phyloP scores from a whole-genome alignment of 2,888 invertebrate genomes.

The Cyclophora albipunctata region DNA sequence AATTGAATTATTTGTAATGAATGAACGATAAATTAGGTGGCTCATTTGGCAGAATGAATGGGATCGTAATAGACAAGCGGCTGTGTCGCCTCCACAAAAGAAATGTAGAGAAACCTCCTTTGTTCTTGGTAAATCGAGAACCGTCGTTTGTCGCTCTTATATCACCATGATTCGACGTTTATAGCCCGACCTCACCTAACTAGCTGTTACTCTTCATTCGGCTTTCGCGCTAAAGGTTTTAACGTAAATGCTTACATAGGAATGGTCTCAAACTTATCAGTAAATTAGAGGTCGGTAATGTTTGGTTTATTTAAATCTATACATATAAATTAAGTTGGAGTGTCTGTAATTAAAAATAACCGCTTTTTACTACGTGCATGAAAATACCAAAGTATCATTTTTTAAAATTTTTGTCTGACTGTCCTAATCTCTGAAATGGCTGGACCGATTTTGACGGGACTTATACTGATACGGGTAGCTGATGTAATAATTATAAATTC shows the following conservation, averaged over 20 bases:
- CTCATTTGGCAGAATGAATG: conserved; percentile 68
- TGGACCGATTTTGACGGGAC: no score
- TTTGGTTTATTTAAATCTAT: no score
- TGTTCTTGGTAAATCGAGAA: conserved; percentile 70
- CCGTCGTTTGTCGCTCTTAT: conserved; percentile 68
- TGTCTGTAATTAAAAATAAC: no score
- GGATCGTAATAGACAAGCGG: conserved; percentile 63
- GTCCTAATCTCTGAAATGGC: no score
- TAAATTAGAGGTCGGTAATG: no score
- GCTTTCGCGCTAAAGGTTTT: conserved; percentile 19
- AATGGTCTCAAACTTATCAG: no score
- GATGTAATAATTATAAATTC: no score
- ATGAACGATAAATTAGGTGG: conserved; percentile 63
- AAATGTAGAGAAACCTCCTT: conserved; percentile 63
- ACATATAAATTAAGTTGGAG: no score
- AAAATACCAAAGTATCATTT: no score
- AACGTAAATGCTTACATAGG: conserved; percentile 5
- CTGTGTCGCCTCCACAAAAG: conserved; percentile 65
- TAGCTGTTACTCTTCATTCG: conserved; percentile 49
- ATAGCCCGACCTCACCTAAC: conserved; percentile 49
- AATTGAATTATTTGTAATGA: conserved; percentile 52
- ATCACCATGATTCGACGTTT: conserved; percentile 71
- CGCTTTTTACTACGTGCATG: no score
- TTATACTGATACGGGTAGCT: no score
- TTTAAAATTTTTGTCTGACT: no score